Conservation (phyloP, 2,113 vertebrate species). For the Lethenteron camtschaticum region DNA sequence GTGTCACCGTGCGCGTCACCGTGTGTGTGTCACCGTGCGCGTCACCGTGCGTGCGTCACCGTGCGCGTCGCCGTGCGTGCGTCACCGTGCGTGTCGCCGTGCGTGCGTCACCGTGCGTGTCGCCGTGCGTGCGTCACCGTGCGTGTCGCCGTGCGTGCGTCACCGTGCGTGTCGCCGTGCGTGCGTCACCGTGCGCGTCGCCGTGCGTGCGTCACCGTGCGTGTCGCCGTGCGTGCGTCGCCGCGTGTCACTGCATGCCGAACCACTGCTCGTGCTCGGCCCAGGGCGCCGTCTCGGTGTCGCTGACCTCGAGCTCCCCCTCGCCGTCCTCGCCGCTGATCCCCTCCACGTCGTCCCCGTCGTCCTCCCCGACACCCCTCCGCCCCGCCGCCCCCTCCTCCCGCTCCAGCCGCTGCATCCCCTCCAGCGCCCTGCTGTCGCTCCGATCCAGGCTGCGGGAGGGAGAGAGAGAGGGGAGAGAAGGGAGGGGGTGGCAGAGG, state of each 20-base stretch:
- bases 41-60: not conserved
- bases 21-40: not conserved
- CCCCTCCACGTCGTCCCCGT: slow-evolving; percentile 95
- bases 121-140: not conserved
- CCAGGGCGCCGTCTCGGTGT: slow-evolving; percentile 93
- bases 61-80: not conserved
- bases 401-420: slow-evolving; percentile 98
- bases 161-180: not conserved
- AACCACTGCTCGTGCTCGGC: slow-evolving; percentile 98
- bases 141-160: not conserved
- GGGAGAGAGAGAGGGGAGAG: not conserved
- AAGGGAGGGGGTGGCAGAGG: not conserved
- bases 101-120: not conserved
- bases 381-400: slow-evolving; percentile 82
- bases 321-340: slow-evolving; percentile 84
- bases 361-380: slow-evolving; percentile 78
- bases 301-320: slow-evolving; percentile 84
- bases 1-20: not conserved
- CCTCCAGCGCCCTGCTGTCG: slow-evolving; percentile 89
- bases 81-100: not conserved
- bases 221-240: not conserved
- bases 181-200: not conserved
- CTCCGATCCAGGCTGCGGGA: slow-evolving; percentile 65
- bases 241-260: slow-evolving; percentile 54
- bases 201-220: not conserved